A percentile compares a stretch with the other conserved stretches of the same genome.
Conservation (phyloP, 1,140 invertebrate genomes). For the Pseudomyrmex pallidus region DNA sequence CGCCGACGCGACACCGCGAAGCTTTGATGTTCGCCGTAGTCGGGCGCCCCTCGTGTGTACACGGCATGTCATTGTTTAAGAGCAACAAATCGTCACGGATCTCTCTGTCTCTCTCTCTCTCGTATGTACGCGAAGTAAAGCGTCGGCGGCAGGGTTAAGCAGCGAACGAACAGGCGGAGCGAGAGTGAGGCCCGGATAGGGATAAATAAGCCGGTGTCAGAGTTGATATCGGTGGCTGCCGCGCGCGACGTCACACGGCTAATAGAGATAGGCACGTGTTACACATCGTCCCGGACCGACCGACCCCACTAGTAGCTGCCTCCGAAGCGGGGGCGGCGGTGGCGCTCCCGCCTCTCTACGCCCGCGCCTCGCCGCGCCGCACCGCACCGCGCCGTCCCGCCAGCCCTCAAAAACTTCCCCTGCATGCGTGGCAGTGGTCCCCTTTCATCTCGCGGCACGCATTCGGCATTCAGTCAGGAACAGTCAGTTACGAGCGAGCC, state of each 20-base stretch:
- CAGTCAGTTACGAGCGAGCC: slow-evolving; percentile 84
- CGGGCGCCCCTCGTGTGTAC: slow-evolving; percentile 60
- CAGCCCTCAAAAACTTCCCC: slow-evolving; percentile 81
- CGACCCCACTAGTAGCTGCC: slow-evolving; percentile 64
- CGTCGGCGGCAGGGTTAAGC: slow-evolving; percentile 37
- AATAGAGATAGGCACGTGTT: slow-evolving; percentile 84
- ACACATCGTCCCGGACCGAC: slow-evolving; percentile 64
- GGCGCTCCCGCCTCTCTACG: slow-evolving; percentile 65
- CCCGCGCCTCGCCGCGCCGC: slow-evolving; percentile 62
- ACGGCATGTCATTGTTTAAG: slow-evolving; percentile 74
- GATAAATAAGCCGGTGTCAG: slow-evolving; percentile 80
- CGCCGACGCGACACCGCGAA: slow-evolving; percentile 42
- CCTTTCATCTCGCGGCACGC: slow-evolving; percentile 83
- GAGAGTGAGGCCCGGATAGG: slow-evolving; percentile 35
- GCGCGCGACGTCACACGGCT: slow-evolving; percentile 80
- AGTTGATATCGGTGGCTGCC: slow-evolving; percentile 77
- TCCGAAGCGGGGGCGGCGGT: slow-evolving; percentile 57
- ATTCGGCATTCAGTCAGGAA: slow-evolving; percentile 83
- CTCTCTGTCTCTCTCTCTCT: neutral
- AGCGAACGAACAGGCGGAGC: neutral
- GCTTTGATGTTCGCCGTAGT: slow-evolving; percentile 76
- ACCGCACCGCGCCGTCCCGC: slow-evolving; percentile 64
- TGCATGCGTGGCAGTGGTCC: slow-evolving; percentile 82
- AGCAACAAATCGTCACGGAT: slow-evolving; percentile 79
- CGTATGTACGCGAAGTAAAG: slow-evolving; percentile 8